Conservation (phyloP, 2,888 invertebrate species). For the Dicyrtomina minuta region DNA sequence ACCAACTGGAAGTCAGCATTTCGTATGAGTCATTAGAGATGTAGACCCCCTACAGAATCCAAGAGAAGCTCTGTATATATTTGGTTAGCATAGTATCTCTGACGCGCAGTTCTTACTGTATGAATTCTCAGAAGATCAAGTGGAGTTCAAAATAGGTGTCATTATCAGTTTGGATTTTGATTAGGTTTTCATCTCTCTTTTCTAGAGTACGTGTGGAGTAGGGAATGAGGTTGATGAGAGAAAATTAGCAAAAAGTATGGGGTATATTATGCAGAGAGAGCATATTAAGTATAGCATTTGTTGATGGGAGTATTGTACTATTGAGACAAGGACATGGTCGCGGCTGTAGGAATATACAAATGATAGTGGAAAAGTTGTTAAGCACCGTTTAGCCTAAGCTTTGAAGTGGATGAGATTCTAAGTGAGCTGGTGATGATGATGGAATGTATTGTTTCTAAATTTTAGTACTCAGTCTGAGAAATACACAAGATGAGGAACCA, state of each 20-base stretch:
- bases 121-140: slow-evolving; percentile 2
- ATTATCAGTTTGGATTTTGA: slow-evolving; percentile 28
- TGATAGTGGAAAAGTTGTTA: not conserved
- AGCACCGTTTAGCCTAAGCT: no score
- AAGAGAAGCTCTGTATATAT: slow-evolving; percentile 4
- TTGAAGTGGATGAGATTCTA: slow-evolving; percentile 4
- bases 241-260: slow-evolving; percentile 15
- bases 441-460: slow-evolving; percentile 44
- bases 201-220: slow-evolving; percentile 1
- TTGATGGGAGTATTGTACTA: not conserved
- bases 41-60: not conserved
- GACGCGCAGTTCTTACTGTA: not conserved
- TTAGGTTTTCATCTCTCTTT: slow-evolving; percentile 13
- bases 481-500: slow-evolving; percentile 96
- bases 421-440: not conserved
- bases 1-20: slow-evolving; percentile 7
- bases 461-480: slow-evolving; percentile 86
- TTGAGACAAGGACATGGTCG: not conserved
- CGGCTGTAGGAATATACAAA: not conserved
- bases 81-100: not conserved
- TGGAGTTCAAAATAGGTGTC: slow-evolving; percentile 22
- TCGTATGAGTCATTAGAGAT: slow-evolving; percentile 5
- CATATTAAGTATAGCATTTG: not conserved
- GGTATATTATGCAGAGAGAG: not conserved
- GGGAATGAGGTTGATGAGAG: not conserved